phyloP scores from a whole-genome alignment of 2,888 invertebrate species.

The Sesia apiformis region DNA sequence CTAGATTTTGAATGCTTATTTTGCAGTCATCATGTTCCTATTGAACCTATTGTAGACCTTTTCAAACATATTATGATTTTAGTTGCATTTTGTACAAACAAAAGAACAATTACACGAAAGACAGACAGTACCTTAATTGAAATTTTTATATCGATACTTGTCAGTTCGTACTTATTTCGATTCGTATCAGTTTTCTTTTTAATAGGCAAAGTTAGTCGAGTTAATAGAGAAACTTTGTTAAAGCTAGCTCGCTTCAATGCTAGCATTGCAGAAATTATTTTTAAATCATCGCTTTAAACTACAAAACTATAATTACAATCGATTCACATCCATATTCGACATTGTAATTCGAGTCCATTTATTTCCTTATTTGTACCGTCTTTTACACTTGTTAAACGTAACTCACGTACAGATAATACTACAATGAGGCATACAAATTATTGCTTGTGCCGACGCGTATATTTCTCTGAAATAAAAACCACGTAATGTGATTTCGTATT shows the following conservation, averaged over 20 bases:
- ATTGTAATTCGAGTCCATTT: constrained; percentile 48
- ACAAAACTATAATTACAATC: constrained; percentile 29
- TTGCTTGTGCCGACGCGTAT: constrained; percentile 57
- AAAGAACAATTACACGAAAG: no score
- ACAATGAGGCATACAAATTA: constrained; percentile 72
- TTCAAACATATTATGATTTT: no score
- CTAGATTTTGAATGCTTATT: constrained; percentile 14
- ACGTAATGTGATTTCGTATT: constrained; percentile 20
- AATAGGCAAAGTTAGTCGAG: no score
- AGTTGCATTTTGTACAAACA: no score
- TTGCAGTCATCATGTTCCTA: background rate
- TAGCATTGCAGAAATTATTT: no score
- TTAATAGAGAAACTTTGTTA: no score
- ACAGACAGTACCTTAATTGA: no score
- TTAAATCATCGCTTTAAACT: no score
- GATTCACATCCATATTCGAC: constrained; percentile 28
- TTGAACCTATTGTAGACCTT: background rate
- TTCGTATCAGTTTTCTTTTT: no score
- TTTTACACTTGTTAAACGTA: constrained; percentile 47
- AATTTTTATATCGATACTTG: no score
- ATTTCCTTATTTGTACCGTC: constrained; percentile 54
- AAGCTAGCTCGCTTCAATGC: no score
- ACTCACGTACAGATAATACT: constrained; percentile 68
- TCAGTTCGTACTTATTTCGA: no score
- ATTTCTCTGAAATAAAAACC: constrained; percentile 33